Evolutionary conservation across 2,797 vertebrate genomes (phyloP), one percentile per base, ranked within the genome.

Genomic region (Holocentrus rufus): DNA sequence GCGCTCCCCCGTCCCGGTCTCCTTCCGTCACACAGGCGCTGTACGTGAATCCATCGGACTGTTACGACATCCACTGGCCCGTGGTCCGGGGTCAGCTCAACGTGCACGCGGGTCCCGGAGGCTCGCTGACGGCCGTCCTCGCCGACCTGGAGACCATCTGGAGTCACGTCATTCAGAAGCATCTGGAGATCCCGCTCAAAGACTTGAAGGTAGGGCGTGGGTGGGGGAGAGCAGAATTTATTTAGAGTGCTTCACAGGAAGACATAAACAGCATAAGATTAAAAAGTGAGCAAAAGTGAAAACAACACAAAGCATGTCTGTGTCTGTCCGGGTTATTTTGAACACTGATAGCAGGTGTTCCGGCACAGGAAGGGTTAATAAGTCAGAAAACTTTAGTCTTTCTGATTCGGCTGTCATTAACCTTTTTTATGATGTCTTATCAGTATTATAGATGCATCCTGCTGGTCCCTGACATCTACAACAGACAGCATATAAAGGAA

Each of bases 391-490:
- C 17, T 30, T 31, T 34, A 7, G 5, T 8, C 36, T 39, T 39
- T 39, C 7, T 39, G 36, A 39, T 39, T 39, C 9, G 8, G 36
- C 36, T 39, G 36, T 9, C 36, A 39, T 9, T 52, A 7, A 52
- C 65, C 0, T 1, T 27, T 68, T 60, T 52, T 83, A 11, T 79
- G 17, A 17, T 27, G 25, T 76, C 75, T 65, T 69, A 75, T 67
- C 74, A 99, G 98, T 99, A 99, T 94, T 99, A 99, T 88, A 95
- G 98, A 72, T 99, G 97, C 88, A 97, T 99, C 89, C 91, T 99
- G 60, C 88, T 99, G 77, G 96, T 99, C 72, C 96, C 97, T 47
- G 97, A 99, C 82, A 99, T 99, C 83, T 98, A 97, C 86, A 98
- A 97, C 88, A 95, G 97, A 65, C 96, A 95, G 59, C 97, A 99